Conservation (phyloP, 2,113 vertebrate genomes). For the Thymallus thymallus region DNA sequence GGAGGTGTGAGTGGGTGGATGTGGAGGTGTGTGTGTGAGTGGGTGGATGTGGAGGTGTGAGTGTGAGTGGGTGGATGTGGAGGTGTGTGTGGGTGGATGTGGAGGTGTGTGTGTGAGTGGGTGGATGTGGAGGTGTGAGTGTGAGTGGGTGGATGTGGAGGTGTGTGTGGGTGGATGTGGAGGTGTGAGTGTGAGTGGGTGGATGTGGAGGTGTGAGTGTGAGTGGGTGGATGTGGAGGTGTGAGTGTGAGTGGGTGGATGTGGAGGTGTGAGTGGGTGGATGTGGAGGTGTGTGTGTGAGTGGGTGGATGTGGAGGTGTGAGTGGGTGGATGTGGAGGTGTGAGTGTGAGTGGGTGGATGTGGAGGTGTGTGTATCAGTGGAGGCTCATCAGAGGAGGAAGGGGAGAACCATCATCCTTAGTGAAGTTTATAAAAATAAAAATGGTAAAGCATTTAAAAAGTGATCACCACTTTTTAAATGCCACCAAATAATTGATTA, state of each 20-base stretch:
- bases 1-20: conserved; percentile 19
- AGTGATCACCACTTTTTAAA: too few relatives aligned
- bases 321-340: conserved; percentile 24
- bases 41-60: too few relatives aligned
- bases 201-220: too few relatives aligned
- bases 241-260: conserved; percentile 8
- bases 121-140: conserved; percentile 29
- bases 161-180: conserved; percentile 24
- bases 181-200: conserved; percentile 14
- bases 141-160: background rate
- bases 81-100: conserved; percentile 13
- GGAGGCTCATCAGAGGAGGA: too few relatives aligned
- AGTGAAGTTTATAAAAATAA: too few relatives aligned
- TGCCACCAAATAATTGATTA: too few relatives aligned
- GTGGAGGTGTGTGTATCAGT: too few relatives aligned
- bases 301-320: background rate
- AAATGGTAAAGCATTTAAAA: too few relatives aligned
- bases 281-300: conserved; percentile 20
- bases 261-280: conserved; percentile 12
- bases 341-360: conserved; percentile 8
- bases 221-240: conserved; percentile 24
- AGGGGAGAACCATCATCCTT: too few relatives aligned
- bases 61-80: conserved; percentile 25
- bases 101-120: too few relatives aligned
- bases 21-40: conserved; percentile 17